Base-by-base conservation (phyloP, 2,113 vertebrate species). In the Eulemur macaco region DNA sequence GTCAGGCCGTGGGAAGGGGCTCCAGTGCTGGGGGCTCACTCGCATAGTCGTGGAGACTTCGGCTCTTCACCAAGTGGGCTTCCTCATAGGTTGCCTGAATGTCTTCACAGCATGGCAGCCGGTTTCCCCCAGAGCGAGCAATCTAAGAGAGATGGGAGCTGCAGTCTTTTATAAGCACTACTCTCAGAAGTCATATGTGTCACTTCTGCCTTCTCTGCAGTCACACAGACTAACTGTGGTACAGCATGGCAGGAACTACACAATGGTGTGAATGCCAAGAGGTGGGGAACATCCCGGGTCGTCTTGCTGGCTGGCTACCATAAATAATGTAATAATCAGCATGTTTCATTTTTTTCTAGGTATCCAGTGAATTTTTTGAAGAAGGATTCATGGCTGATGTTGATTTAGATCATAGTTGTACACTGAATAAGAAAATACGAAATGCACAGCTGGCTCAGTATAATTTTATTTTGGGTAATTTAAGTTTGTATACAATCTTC, bases 401-500 rank as follows among this genome's bases (percentile, higher is more conserved):
- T 96, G 99, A 99, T 89, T 98, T 99, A 63, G 99, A 99, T 98
- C 99, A 99, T 11, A 97, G 99, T 5, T 99, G 99, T 96, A 99
- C 99, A 8, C 98, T 99, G 37, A 99, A 99, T 98, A 99, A 99
- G 99, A 99, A 99, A 98, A 99, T 99, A 68, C 98, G 99, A 89
- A 99, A 99, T 50, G 99, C 99, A 15, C 99, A 99, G 96, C 98
- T 99, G 98, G 99, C 99, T 52, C 99, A 99, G 68, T 99, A 99
- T 95, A 99, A 99, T 97, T 99, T 99, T 89, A 99, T 99, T 96
- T 98, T 99, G 23, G 99, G 99, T 99, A 98, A 99, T 45, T 95
- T 71, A 84, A 86, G 1, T 29, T 86, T 91, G 8, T 42, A 20
- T 23, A 9, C 54, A 63, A 56, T 94, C 94, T 92, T 83, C 60